Percentiles rank a stretch among this genome's conserved stretches.
Conservation (phyloP, 2,888 invertebrate species). For the Sceliomorpha sp. region DNA sequence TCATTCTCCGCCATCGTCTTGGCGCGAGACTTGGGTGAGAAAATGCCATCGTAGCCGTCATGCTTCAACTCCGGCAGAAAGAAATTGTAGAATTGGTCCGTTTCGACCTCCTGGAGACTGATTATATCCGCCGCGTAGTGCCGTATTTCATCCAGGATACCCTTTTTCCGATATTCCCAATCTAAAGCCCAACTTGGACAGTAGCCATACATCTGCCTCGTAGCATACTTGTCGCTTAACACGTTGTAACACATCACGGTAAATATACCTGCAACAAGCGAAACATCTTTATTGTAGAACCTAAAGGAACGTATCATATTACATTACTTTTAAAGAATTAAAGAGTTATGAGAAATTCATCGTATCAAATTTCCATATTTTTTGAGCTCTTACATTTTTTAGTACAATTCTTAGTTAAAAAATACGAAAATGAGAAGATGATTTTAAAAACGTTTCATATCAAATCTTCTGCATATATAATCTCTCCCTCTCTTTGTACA, state of each 20-base stretch:
- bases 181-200: slow-evolving; percentile 99
- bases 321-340: no score
- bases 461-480: no score
- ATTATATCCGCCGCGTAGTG: slow-evolving; percentile 99
- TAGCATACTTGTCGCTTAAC: slow-evolving; percentile 99
- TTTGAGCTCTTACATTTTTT: no score
- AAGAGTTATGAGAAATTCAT: no score
- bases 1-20: slow-evolving; percentile 99
- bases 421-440: no score
- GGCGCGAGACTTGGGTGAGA: slow-evolving; percentile 98
- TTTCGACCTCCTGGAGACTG: slow-evolving; percentile 98
- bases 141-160: slow-evolving; percentile 97
- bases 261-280: slow-evolving; percentile 89
- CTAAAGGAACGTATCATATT: no score
- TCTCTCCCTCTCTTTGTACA: no score
- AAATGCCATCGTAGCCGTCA: slow-evolving; percentile 96
- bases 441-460: no score
- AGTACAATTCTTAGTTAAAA: no score
- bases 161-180: slow-evolving; percentile 99
- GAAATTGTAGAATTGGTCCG: slow-evolving; percentile 98
- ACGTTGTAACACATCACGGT: slow-evolving; percentile 99
- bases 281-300: slow-evolving; percentile 37
- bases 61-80: slow-evolving; percentile 96
- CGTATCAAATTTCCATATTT: no score
- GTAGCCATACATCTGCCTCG: slow-evolving; percentile 99